Percentiles rank a stretch among this genome's conserved stretches.
These are phyloP conservation scores for Heliconius erato DNA, from an alignment of 2,888 invertebrate species.

Conservation along the genomic window DNA sequence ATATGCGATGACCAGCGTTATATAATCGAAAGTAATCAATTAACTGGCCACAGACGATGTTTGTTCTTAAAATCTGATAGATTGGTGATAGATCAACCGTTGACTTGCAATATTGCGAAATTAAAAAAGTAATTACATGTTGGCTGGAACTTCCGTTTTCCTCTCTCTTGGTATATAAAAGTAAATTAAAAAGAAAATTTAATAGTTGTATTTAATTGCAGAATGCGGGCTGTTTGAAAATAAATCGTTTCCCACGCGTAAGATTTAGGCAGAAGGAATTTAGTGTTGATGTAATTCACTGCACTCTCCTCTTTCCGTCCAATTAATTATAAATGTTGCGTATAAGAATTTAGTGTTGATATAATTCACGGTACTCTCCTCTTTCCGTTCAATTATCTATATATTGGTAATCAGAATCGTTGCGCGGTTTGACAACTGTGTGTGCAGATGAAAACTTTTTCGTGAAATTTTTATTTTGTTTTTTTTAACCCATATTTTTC, in stretches of 20 bases:
- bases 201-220: slow-evolving; percentile 3
- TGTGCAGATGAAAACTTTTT: too few relatives aligned
- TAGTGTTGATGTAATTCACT: neutral
- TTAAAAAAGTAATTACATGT: slow-evolving; percentile 19
- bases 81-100: slow-evolving; percentile 4
- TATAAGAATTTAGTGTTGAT: neutral
- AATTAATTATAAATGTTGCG: neutral
- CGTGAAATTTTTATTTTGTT: too few relatives aligned
- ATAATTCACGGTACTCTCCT: neutral
- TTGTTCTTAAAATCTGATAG: slow-evolving; percentile 31
- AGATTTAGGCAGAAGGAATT: neutral
- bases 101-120: neutral
- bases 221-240: neutral
- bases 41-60: slow-evolving; percentile 20
- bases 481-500: too few relatives aligned
- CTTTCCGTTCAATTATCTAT: neutral
- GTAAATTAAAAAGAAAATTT: slow-evolving; percentile 7
- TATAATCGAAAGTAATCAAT: slow-evolving; percentile 31
- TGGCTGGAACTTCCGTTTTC: slow-evolving; percentile 13
- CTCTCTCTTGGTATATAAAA: neutral
- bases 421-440: neutral
- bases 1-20: slow-evolving; percentile 7
- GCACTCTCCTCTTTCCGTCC: neutral
- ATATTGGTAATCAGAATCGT: neutral
- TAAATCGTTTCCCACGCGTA: neutral